phyloP scores from a whole-genome alignment of 2,797 vertebrate genomes.

The Erethizon dorsatum region DNA sequence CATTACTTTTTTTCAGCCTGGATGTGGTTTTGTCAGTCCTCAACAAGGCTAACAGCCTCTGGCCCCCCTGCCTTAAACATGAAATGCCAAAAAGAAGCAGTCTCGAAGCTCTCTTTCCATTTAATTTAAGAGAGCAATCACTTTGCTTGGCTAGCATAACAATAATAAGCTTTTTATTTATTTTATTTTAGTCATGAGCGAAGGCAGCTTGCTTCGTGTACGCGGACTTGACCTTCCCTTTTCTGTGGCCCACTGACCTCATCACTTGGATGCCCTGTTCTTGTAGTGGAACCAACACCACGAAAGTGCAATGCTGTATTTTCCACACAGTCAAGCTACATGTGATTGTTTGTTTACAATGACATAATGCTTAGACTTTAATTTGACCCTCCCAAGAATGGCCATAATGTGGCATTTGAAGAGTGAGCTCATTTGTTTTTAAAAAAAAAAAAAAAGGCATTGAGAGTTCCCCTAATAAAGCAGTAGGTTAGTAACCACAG shows the following conservation, averaged over 20 bases:
- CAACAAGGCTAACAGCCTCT: constrained; percentile 87
- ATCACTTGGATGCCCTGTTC: constrained; percentile 59
- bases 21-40: constrained; percentile 89
- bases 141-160: constrained; percentile 65
- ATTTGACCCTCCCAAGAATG: constrained; percentile 64
- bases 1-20: constrained; percentile 70
- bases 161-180: constrained; percentile 27
- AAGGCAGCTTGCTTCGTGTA: constrained; percentile 26
- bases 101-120: constrained; percentile 85
- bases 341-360: constrained; percentile 75
- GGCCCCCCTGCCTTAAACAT: constrained; percentile 86
- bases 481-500: neutral
- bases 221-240: neutral
- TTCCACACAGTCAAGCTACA: constrained; percentile 71
- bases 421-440: constrained; percentile 59
- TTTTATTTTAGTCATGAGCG: constrained; percentile 7
- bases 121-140: constrained; percentile 75
- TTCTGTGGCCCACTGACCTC: constrained; percentile 74
- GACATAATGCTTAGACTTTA: constrained; percentile 72
- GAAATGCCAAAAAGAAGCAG: constrained; percentile 83
- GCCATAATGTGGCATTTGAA: constrained; percentile 56
- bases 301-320: constrained; percentile 75
- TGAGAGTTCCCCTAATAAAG: neutral
- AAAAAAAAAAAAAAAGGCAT: neutral
- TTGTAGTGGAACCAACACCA: constrained; percentile 55